Base-by-base conservation (phyloP, 2,888 invertebrate species). In the Julus scanicus region DNA sequence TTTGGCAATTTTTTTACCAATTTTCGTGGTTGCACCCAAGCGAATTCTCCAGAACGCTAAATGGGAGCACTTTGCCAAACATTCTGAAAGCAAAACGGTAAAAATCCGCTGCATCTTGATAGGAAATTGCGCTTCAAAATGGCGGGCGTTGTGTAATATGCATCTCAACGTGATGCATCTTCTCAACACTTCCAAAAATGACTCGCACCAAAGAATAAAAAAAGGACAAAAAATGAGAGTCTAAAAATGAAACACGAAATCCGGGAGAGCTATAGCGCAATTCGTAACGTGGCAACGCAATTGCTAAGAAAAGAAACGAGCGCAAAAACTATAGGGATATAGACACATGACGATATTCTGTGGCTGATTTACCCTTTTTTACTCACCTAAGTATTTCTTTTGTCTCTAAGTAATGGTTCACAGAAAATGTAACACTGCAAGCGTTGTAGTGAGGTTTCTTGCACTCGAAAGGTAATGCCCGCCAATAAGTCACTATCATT, bases 131-230 rank as follows among this genome's bases (percentile, higher is more conserved):
- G 63, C 20, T 80, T 37, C 80, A 80, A 80, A 20, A 80, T 80
- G 80, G 80, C 80, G 80, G 29, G 2, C 37, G 80, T 37, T 80
- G 80, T 13, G 29, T 15, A 17, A 80, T 37, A 37, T 37, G 80
- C 80, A 37, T 80, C 37, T 37, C 13, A 13, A 20, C 71, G 80
- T 37, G 80, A 80, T 37, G 37, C 80, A 80, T 29, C 80, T 80
- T 80, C 37, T 80, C 80, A 80, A 80, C 80, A 80, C 80, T 80
- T 80, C 80, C 80, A 80, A 80, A 80, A 80, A 80, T 80, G 80
- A 80, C 80, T 80, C 80, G 80, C 37, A 37, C 37, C 80, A 37
- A 80, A 80, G 80, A 80, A 80, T 80, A 80, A 80, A 80, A 80
- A 80, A 11, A 37, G 37, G 37, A 37, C 80, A 80, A 80, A 80